phyloP scores from a whole-genome alignment of 2,797 vertebrate species.

The Hypotaenidia philippensis region DNA sequence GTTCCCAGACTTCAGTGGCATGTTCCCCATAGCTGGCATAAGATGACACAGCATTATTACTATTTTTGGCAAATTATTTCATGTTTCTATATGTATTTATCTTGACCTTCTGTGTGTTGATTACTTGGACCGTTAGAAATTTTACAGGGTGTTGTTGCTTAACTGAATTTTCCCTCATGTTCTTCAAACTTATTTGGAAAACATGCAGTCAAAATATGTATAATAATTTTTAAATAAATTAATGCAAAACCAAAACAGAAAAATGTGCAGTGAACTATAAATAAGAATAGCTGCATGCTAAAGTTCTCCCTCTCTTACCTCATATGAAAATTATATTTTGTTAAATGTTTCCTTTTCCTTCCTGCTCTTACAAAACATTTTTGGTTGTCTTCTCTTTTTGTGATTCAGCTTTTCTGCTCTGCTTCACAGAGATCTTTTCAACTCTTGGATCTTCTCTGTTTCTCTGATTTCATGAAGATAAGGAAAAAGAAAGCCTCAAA shows the following conservation, averaged over 20 bases:
- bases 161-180: background rate
- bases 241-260: background rate
- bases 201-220: background rate
- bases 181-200: slow-evolving; percentile 17
- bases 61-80: background rate
- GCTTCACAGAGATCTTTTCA: slow-evolving; percentile 1
- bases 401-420: background rate
- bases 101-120: background rate
- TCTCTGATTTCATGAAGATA: slow-evolving; percentile 40
- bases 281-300: background rate
- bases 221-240: background rate
- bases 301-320: background rate
- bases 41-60: background rate
- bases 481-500: slow-evolving; percentile 30
- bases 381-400: background rate
- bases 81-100: background rate
- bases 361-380: background rate
- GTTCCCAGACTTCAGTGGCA: background rate
- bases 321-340: background rate
- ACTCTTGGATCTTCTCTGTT: background rate
- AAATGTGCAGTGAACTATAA: background rate
- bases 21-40: background rate
- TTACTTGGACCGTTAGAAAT: background rate
- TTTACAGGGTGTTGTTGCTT: background rate
- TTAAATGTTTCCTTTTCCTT: background rate